Conservation (phyloP, 1,140 invertebrate species). For the Trachelipus rathkii region DNA sequence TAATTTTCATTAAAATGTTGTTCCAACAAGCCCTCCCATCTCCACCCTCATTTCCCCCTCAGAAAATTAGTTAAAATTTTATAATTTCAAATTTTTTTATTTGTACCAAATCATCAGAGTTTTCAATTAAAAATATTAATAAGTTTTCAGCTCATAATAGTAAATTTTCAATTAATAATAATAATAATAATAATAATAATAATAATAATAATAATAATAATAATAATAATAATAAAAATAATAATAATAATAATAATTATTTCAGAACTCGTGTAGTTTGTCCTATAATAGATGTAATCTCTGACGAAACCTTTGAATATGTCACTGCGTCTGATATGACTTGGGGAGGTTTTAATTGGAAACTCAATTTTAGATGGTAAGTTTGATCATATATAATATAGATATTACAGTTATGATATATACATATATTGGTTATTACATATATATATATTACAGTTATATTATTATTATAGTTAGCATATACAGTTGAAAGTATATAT, state of each 20-base stretch:
- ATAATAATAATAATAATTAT: background rate
- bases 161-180: background rate
- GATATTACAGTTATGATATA: background rate
- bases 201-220: background rate
- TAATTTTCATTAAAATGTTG: too few relatives aligned
- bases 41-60: too few relatives aligned
- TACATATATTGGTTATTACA: background rate
- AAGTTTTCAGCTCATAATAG: background rate
- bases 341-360: slow-evolving; percentile 98
- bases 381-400: slow-evolving; percentile 44
- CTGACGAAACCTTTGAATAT: slow-evolving; percentile 95
- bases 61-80: background rate
- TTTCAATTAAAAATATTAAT: background rate
- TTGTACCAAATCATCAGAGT: background rate
- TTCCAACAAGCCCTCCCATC: too few relatives aligned
- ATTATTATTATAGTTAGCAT: too few relatives aligned
- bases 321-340: slow-evolving; percentile 84
- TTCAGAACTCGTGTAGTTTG: slow-evolving; percentile 84
- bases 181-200: background rate
- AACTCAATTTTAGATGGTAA: slow-evolving; percentile 93
- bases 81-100: background rate
- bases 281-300: slow-evolving; percentile 97
- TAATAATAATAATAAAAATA: too few relatives aligned
- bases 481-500: too few relatives aligned
- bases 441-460: slow-evolving; percentile 6